Conservation (phyloP, 1,140 invertebrate species). For the Dendroctonus ponderosae region DNA sequence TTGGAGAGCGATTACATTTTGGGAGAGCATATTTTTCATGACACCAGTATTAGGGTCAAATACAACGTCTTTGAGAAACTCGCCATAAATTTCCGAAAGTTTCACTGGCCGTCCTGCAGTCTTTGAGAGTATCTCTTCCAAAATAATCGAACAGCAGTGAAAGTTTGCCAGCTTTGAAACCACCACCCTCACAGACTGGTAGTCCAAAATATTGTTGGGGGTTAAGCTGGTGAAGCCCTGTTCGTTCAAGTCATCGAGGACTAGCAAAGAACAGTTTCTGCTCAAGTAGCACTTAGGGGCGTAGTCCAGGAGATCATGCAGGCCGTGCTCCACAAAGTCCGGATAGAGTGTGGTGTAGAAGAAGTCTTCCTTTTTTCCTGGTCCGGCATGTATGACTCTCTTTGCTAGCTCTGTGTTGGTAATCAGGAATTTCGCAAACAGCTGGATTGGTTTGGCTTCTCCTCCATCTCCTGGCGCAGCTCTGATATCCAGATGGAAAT, state of each 20-base stretch:
- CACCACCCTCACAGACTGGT: background rate
- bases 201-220: constrained; percentile 4
- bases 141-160: constrained; percentile 9
- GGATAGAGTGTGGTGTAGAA: constrained; percentile 14
- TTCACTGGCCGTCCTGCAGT: constrained; percentile 1
- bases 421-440: constrained; percentile 20
- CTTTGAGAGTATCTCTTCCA: constrained; percentile 16
- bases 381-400: constrained; percentile 1
- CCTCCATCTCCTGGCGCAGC: background rate
- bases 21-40: background rate
- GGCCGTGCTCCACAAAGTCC: background rate
- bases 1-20: background rate
- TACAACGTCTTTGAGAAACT: background rate
- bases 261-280: background rate
- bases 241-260: constrained; percentile 16
- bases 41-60: background rate
- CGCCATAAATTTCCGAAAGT: constrained; percentile 2
- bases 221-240: constrained; percentile 1
- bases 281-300: constrained; percentile 23
- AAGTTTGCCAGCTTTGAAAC: constrained; percentile 16
- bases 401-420: background rate
- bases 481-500: constrained; percentile 14
- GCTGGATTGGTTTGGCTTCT: background rate
- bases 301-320: constrained; percentile 15
- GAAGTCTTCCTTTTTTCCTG: constrained; percentile 22